Conservation (phyloP, 92 coral and sea anemone species). For the Phenganax marumi region DNA sequence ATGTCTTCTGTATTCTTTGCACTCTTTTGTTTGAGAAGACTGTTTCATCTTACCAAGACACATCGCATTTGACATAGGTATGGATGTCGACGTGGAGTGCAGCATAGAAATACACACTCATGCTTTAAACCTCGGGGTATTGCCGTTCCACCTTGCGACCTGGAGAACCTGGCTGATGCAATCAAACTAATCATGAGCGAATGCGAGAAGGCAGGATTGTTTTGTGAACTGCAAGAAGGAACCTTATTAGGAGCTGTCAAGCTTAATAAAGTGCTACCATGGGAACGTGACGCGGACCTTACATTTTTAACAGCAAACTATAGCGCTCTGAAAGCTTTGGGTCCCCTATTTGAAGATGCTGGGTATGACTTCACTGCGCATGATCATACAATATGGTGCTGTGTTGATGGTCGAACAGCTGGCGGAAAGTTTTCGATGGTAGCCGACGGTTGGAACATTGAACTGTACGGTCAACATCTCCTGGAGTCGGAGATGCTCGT, state of each 20-base stretch:
- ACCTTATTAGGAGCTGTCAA: slow-evolving; percentile 91
- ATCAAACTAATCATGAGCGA: slow-evolving; percentile 87
- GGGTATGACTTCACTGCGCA: slow-evolving; percentile 68
- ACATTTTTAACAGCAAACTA: slow-evolving; percentile 91
- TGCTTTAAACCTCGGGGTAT: slow-evolving; percentile 66
- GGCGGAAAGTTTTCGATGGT: slow-evolving; percentile 83
- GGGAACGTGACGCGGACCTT: slow-evolving; percentile 98
- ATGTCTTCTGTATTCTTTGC: background rate
- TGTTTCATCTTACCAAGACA: background rate
- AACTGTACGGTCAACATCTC: slow-evolving; percentile 89
- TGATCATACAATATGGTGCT: slow-evolving; percentile 82
- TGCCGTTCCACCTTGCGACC: slow-evolving; percentile 85
- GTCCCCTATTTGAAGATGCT: slow-evolving; percentile 58
- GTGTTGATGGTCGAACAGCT: slow-evolving; percentile 88
- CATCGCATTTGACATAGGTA: slow-evolving; percentile 31
- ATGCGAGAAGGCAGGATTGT: slow-evolving; percentile 91
- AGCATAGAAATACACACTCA: slow-evolving; percentile 40
- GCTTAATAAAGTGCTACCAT: slow-evolving; percentile 86
- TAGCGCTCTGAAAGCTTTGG: slow-evolving; percentile 77
- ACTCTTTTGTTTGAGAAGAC: no score
- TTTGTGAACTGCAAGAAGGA: slow-evolving; percentile 92
- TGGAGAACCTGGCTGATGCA: slow-evolving; percentile 92
- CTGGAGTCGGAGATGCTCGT: slow-evolving; percentile 92
- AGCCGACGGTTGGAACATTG: slow-evolving; percentile 76
- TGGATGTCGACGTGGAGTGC: slow-evolving; percentile 83